A percentile compares a stretch with the other conserved stretches of the same genome.
Conservation (phyloP, 1,140 invertebrate species). For the Hydropsyche tenuis region DNA sequence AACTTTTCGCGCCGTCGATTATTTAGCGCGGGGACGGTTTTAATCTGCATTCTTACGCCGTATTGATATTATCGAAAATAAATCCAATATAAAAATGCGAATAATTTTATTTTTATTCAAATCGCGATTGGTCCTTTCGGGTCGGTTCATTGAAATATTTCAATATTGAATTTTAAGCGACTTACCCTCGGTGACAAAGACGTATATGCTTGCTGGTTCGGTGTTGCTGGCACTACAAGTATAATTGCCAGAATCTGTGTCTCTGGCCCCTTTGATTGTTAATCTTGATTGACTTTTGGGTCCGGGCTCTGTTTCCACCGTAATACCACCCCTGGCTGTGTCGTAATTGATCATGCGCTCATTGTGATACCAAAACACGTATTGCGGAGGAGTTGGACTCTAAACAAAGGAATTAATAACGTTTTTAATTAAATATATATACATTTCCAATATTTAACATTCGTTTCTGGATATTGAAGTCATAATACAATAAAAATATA, state of each 20-base stretch:
- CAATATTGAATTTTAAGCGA: not conserved
- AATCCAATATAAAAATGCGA: no score
- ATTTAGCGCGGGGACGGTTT: no score
- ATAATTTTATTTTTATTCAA: no score
- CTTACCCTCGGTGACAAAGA: conserved; percentile 87
- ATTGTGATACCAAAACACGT: conserved; percentile 92
- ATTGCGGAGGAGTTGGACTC: conserved; percentile 88
- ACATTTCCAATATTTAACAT: no score
- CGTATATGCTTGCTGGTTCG: conserved; percentile 84
- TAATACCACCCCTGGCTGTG: conserved; percentile 80
- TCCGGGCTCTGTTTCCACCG: conserved; percentile 84
- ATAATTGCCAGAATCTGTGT: conserved; percentile 89
- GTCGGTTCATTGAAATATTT: no score
- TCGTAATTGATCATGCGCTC: conserved; percentile 93
- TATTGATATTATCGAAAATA: no score
- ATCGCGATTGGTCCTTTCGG: no score
- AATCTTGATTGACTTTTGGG: conserved; percentile 81
- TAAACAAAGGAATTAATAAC: conserved; percentile 56
- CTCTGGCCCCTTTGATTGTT: conserved; percentile 81
- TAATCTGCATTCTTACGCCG: no score
- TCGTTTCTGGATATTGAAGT: no score
- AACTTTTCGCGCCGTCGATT: no score
- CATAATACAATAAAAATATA: no score
- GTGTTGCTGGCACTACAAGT: conserved; percentile 89
- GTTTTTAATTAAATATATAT: no score